phyloP scores from a whole-genome alignment of 1,140 invertebrate genomes.

The Drosophila kanapiae region DNA sequence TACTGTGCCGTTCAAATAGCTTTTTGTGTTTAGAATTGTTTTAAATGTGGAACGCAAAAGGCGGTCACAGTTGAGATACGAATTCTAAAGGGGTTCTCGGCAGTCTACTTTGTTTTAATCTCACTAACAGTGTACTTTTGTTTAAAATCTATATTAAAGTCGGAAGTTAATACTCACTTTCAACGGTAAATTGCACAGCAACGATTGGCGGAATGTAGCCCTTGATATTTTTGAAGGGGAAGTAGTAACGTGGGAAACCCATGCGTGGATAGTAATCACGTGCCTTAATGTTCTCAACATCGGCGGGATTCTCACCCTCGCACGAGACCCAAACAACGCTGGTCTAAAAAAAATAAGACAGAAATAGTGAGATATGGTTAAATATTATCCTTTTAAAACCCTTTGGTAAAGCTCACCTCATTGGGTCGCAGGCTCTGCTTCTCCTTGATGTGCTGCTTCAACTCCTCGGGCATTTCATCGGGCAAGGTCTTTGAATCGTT shows the following conservation, averaged over 20 bases:
- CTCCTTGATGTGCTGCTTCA: constrained; percentile 89
- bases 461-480: constrained; percentile 89
- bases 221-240: constrained; percentile 92
- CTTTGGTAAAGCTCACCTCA: constrained; percentile 55
- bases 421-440: constrained; percentile 82
- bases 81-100: too few relatives aligned
- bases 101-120: too few relatives aligned
- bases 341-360: constrained; percentile 85
- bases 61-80: background rate
- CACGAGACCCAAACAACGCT: constrained; percentile 94
- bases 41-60: background rate
- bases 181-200: constrained; percentile 94
- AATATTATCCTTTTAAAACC: background rate
- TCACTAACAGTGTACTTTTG: too few relatives aligned
- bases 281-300: constrained; percentile 95
- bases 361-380: constrained; percentile 1
- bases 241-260: constrained; percentile 92
- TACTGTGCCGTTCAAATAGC: constrained; percentile 1
- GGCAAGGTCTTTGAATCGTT: constrained; percentile 91
- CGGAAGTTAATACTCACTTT: constrained; percentile 87
- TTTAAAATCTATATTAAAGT: background rate
- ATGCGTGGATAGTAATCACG: constrained; percentile 92
- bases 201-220: constrained; percentile 95
- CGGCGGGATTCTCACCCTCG: constrained; percentile 95
- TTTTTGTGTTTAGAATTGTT: background rate